phyloP scores from a whole-genome alignment of 2,888 invertebrate species.

The Fragum fragum region DNA sequence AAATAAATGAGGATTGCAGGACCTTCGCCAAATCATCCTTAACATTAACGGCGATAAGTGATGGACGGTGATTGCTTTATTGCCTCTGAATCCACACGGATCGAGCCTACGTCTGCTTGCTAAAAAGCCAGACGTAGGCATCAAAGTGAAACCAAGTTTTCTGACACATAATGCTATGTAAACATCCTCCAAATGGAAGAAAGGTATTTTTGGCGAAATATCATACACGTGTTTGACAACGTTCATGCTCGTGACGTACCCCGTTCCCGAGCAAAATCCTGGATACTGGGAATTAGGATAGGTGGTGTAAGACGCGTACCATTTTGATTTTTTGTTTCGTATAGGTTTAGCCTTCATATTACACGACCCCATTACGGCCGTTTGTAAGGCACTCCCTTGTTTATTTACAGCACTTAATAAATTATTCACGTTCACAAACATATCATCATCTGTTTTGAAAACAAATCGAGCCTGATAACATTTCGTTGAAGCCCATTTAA shows the following conservation, averaged over 20 bases:
- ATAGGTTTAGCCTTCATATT: conserved; percentile 60
- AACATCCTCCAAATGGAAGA: conserved; percentile 81
- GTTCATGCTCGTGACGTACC: conserved; percentile 74
- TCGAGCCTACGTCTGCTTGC: conserved; percentile 41
- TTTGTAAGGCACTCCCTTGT: conserved; percentile 42
- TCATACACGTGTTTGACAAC: conserved; percentile 69
- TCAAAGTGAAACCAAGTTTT: conserved; percentile 65
- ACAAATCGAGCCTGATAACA: conserved; percentile 64
- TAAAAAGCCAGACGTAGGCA: conserved; percentile 69
- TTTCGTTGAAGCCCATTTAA: conserved; percentile 65
- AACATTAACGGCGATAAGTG: conserved; percentile 48
- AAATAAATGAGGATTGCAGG: background rate
- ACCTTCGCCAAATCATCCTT: conserved; percentile 32
- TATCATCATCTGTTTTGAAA: conserved; percentile 77
- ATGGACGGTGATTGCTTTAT: conserved; percentile 67
- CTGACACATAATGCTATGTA: conserved; percentile 75
- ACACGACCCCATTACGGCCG: conserved; percentile 69
- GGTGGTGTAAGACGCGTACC: conserved; percentile 73
- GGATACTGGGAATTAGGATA: conserved; percentile 76
- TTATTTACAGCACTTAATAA: conserved; percentile 50
- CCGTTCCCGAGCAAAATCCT: conserved; percentile 79
- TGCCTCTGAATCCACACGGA: conserved; percentile 65
- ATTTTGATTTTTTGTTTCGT: conserved; percentile 73
- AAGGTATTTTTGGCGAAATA: conserved; percentile 75
- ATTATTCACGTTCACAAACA: conserved; percentile 72